Evolutionary conservation across 2,888 invertebrate genomes (phyloP), one percentile per base, ranked within the genome.

Genomic region (Julus scanicus): DNA sequence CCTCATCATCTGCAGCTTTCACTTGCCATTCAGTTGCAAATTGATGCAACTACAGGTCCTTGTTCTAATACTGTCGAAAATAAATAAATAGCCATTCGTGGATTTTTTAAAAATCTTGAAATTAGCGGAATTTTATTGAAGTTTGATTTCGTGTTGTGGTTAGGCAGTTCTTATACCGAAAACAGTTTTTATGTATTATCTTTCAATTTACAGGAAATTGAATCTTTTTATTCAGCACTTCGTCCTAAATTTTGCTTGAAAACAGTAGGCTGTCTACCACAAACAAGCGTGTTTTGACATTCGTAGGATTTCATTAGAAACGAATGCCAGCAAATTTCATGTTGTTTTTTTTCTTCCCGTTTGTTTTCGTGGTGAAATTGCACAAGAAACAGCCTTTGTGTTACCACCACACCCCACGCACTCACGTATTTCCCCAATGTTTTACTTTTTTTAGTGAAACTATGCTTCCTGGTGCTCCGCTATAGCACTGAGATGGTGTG

Each of bases 201-300:
- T 44, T 44, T 44, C 0, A 44, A 44, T n/a, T 57, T 57, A n/a
- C 57, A 17, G 17, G 57, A 57, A 57, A 57, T 57, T 57, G 57
- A 57, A n/a, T 1, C 15, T 17, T 57, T 57, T 57, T 15, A 5
- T n/a, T 17, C 57, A 44, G 44, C 17, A 17, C 15, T 17, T 57
- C 17, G n/a, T 57, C 57, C 57, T 15, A 57, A 57, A 57, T 57
- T 57, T 57, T 57, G 57, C n/a, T 57, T 15, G 15, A 57, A 57
- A 57, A 57, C 57, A 57, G 57, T 57, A 57, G 57, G 57, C 57
- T 6, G n/a, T n/a, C 57, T n/a, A 57, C 57, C 57, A n/a, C 57
- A 57, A 57, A n/a, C 57, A 57, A n/a, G 57, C 57, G 57, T n/a
- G 57, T 57, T 57, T 29, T 57, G 57, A 57, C 57, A n/a, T 57